These are phyloP conservation scores for Molossus alvarezi DNA, from an alignment of 2,797 vertebrate species.

Conservation along the genomic window DNA sequence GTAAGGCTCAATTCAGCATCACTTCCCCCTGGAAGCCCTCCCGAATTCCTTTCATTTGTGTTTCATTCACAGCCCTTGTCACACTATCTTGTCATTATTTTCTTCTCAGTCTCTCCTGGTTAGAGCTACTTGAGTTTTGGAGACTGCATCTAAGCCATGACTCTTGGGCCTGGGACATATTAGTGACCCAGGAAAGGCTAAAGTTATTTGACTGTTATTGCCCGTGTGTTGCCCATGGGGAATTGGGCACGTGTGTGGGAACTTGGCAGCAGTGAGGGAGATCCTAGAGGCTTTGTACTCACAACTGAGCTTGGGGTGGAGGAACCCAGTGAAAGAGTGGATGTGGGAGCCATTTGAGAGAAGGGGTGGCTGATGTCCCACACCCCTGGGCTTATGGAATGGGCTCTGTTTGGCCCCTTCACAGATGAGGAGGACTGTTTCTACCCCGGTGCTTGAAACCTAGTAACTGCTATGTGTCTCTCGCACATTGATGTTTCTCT, in stretches of 20 bases:
- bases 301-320: not conserved
- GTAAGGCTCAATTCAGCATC: not conserved
- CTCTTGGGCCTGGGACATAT: not conserved
- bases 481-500: too few species aligned
- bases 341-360: not conserved
- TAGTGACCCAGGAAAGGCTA: not conserved
- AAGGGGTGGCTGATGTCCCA: not conserved
- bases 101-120: not conserved
- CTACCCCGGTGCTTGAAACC: not conserved
- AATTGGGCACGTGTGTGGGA: not conserved
- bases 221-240: not conserved
- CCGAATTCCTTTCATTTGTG: not conserved
- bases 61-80: not conserved
- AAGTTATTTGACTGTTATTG: not conserved
- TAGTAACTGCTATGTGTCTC: not conserved
- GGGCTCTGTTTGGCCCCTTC: not conserved
- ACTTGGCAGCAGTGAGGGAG: not conserved
- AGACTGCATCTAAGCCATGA: not conserved
- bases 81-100: not conserved
- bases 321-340: not conserved
- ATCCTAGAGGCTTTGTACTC: not conserved
- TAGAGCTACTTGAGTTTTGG: not conserved
- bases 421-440: not conserved
- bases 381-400: fast-evolving
- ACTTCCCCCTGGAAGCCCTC: not conserved